Percentiles rank a stretch among this genome's conserved stretches.
Conservation (phyloP, 2,113 vertebrate genomes). For the Amblyopsis rosae region DNA sequence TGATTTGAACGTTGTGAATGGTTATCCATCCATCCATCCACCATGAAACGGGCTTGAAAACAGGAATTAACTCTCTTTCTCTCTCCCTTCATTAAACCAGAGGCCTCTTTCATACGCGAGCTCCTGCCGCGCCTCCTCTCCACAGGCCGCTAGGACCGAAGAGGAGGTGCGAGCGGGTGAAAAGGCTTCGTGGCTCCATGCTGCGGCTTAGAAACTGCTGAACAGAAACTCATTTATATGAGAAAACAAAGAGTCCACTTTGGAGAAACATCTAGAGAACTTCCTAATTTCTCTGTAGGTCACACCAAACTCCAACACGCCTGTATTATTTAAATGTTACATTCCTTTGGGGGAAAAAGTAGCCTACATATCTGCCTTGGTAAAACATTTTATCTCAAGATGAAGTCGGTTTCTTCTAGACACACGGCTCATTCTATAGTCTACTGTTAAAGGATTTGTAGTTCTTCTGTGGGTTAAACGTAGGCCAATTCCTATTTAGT, state of each 20-base stretch:
- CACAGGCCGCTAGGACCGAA: conserved; percentile 56
- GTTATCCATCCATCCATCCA: not conserved
- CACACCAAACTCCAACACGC: not conserved
- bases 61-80: conserved; percentile 38
- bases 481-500: no score
- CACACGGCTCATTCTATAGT: no score
- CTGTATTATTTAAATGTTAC: no score
- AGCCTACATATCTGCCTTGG: not conserved
- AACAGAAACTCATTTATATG: conserved; percentile 68
- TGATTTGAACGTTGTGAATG: not conserved
- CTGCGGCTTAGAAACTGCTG: conserved; percentile 52
- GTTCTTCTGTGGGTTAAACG: no score
- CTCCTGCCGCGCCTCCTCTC: conserved; percentile 68
- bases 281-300: conserved; percentile 56
- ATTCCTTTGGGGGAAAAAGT: no score
- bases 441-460: no score
- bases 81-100: conserved; percentile 60
- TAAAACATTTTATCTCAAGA: no score
- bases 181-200: conserved; percentile 71
- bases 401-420: no score
- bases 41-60: conserved; percentile 2
- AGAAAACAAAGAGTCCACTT: conserved; percentile 64
- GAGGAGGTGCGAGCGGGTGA: conserved; percentile 17
- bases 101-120: conserved; percentile 67
- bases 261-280: conserved; percentile 57